These are phyloP conservation scores for Characodon lateralis DNA, from an alignment of 2,797 vertebrate genomes.

Conservation along the genomic window DNA sequence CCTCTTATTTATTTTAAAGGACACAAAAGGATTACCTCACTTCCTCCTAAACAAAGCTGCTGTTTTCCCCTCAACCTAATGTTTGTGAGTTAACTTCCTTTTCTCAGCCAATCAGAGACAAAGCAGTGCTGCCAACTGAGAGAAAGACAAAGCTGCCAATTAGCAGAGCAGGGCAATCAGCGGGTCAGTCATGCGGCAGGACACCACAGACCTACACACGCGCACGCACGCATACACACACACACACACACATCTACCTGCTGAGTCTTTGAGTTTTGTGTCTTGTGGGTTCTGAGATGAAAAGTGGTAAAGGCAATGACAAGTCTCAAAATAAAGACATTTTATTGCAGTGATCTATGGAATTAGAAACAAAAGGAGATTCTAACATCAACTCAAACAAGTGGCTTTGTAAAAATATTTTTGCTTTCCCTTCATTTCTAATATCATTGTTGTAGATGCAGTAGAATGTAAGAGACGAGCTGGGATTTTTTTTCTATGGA, in stretches of 20 bases:
- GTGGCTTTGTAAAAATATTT: not conserved
- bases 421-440: not conserved
- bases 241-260: constrained; percentile 13
- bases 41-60: constrained; percentile 46
- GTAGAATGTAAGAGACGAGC: not conserved
- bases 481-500: not conserved
- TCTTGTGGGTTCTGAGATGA: constrained; percentile 38
- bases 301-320: constrained; percentile 10
- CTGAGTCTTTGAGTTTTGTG: constrained; percentile 42
- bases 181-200: constrained; percentile 57
- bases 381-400: not conserved
- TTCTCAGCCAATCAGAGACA: constrained; percentile 59
- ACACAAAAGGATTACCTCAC: constrained; percentile 35
- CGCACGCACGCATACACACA: not conserved
- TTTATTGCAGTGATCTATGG: not conserved
- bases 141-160: constrained; percentile 66
- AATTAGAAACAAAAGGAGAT: not conserved
- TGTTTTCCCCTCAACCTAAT: constrained; percentile 5
- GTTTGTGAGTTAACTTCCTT: constrained; percentile 44
- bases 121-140: constrained; percentile 42
- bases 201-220: constrained; percentile 43
- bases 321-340: not conserved
- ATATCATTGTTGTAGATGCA: not conserved
- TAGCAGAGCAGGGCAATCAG: constrained; percentile 50
- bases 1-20: constrained; percentile 19